A percentile compares a stretch with the other conserved stretches of the same genome.
Conservation (phyloP, 2,797 vertebrate species). For the Mormyrops attenuatus region DNA sequence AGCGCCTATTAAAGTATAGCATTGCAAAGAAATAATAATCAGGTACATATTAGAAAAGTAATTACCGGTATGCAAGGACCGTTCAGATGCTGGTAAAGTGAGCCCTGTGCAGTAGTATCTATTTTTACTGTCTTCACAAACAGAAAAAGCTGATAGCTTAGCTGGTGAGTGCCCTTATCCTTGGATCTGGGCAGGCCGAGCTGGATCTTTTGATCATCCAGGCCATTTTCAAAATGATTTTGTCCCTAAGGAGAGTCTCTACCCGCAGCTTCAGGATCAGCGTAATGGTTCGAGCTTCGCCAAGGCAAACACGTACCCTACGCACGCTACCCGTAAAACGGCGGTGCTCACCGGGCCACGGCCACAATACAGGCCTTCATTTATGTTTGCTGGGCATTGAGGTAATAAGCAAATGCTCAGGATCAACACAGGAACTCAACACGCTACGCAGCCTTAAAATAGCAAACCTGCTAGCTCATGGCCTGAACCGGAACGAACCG, state of each 20-base stretch:
- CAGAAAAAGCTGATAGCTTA: not conserved
- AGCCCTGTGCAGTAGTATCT: conserved; percentile 46
- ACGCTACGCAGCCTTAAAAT: not conserved
- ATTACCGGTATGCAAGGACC: conserved; percentile 45
- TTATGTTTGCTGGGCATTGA: not conserved
- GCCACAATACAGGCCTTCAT: not conserved
- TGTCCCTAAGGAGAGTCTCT: not conserved
- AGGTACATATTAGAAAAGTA: conserved; percentile 51
- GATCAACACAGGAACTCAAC: not conserved
- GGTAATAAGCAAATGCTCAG: not conserved
- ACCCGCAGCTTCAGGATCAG: not conserved
- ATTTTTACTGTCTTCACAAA: conserved; percentile 17
- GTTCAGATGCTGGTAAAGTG: conserved; percentile 46
- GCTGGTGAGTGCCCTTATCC: conserved; percentile 30
- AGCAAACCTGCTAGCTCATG: not conserved
- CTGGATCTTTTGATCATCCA: conserved; percentile 38
- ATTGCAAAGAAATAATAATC: conserved; percentile 67
- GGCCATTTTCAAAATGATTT: conserved; percentile 4
- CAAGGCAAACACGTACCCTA: not conserved
- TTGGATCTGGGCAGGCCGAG: conserved; percentile 33
- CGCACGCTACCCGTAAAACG: not conserved
- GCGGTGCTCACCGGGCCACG: not conserved
- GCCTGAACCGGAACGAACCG: not conserved
- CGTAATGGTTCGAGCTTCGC: not conserved
- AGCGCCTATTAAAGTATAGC: conserved; percentile 64